phyloP scores from a whole-genome alignment of 2,888 invertebrate species.

The Hyposoter dolosus region DNA sequence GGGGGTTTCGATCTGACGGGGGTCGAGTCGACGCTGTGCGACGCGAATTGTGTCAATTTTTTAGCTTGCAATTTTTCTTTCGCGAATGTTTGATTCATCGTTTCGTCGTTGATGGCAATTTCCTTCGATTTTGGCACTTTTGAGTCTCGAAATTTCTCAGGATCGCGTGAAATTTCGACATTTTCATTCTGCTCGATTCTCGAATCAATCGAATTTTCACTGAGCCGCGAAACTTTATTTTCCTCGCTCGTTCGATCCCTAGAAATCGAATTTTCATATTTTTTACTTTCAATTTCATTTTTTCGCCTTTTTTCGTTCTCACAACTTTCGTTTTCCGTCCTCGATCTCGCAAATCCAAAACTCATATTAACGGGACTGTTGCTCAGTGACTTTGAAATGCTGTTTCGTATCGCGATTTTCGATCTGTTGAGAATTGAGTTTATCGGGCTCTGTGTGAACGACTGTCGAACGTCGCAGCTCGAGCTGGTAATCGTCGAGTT shows the following conservation, averaged over 20 bases:
- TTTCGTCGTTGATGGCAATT: not conserved
- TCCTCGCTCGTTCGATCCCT: not conserved
- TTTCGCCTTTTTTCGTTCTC: constrained; percentile 30
- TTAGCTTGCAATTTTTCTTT: constrained; percentile 59
- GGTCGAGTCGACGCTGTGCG: constrained; percentile 75
- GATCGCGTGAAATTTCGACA: constrained; percentile 1
- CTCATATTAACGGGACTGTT: constrained; percentile 79
- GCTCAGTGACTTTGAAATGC: constrained; percentile 78
- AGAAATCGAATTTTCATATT: constrained; percentile 38
- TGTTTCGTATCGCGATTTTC: constrained; percentile 75
- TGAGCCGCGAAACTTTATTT: constrained; percentile 15
- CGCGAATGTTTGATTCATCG: not conserved
- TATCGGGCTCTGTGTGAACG: constrained; percentile 77
- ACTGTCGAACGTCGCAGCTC: constrained; percentile 74
- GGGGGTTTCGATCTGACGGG: constrained; percentile 70
- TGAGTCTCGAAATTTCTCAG: constrained; percentile 16
- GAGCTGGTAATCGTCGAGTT: constrained; percentile 12
- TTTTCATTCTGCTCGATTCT: constrained; percentile 36
- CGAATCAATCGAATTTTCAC: constrained; percentile 12
- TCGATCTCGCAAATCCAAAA: constrained; percentile 73
- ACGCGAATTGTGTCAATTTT: constrained; percentile 31
- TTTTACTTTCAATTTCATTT: constrained; percentile 9
- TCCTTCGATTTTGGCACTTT: constrained; percentile 27
- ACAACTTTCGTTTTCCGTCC: constrained; percentile 42
- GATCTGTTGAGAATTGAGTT: constrained; percentile 78